phyloP scores from a whole-genome alignment of 2,113 vertebrate genomes.

The Thalassarche chlororhynchos region DNA sequence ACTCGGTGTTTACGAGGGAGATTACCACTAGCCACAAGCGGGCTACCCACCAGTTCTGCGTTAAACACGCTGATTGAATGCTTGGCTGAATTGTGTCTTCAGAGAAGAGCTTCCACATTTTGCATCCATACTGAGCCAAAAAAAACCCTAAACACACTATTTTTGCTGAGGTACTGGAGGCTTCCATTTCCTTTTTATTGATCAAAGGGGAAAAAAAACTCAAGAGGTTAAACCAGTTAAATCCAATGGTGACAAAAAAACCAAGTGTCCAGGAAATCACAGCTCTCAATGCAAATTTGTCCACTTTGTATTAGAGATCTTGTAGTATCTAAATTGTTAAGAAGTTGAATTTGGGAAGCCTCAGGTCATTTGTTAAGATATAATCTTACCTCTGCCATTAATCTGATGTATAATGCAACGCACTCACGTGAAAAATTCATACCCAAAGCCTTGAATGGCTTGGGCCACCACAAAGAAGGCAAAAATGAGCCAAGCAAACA shows the following conservation, averaged over 20 bases:
- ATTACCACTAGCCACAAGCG: background rate
- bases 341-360: background rate
- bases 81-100: background rate
- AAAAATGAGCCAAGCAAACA: background rate
- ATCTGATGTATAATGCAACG: background rate
- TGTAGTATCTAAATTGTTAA: background rate
- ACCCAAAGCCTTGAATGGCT: background rate
- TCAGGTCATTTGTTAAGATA: background rate
- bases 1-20: rapidly evolving
- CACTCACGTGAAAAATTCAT: background rate
- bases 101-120: background rate
- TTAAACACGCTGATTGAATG: rapidly evolving
- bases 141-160: background rate
- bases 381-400: background rate
- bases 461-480: background rate
- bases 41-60: rapidly evolving
- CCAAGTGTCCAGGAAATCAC: background rate
- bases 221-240: background rate
- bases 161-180: background rate
- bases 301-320: background rate
- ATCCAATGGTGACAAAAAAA: background rate
- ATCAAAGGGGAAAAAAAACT: background rate
- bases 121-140: background rate
- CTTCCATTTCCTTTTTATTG: background rate
- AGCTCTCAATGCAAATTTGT: background rate